Evolutionary conservation across 2,113 vertebrate species (phyloP), one percentile per base, ranked within the genome.

Genomic region (Paradoxurus hermaphroditus): DNA sequence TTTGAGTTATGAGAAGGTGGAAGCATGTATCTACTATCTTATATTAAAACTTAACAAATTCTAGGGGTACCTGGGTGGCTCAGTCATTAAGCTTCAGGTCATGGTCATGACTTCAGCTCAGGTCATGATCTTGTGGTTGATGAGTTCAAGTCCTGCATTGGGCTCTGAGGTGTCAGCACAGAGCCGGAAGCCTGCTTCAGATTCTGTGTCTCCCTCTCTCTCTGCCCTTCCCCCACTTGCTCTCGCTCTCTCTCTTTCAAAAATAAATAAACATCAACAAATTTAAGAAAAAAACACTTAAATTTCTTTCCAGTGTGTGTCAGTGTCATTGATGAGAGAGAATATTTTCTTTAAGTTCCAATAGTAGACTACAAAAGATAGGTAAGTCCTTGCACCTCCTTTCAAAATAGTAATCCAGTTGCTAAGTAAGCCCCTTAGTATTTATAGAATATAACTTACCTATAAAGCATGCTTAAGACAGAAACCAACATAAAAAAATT

Each of bases 301-400:
- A 59, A 23, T 95, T 93, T 23, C 23, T 90, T 94, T 63, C 44
- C 31, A 39, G 3, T 96, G 31, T 83, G 46, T 81, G 5, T 67
- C n/a, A 62, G 4, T 95, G 36, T 78, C 53, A 29, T 75, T 92
- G 62, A 19, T 75, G 18, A 90, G 63, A 95, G 19, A 82, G 49
- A 62, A 65, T 89, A 34, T 94, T 96, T 97, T 91, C 25, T 51
- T 85, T 83, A 95, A 73, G 59, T 93, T 90, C 46, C 27, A 44
- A 31, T 90, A 90, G 93, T 49, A 88, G 27, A 73, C n/a, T 79
- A 6, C 36, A 78, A 84, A 79, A 82, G 59, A 87, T 53, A 65
- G 79, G 39, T 92, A 77, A 78, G 13, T 65, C 49, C 13, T 36
- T 44, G 4, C 3, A 34, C 29, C 46, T 65, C 10, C 41, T 86